phyloP scores from a whole-genome alignment of 2,113 vertebrate genomes.

The Solea senegalensis region DNA sequence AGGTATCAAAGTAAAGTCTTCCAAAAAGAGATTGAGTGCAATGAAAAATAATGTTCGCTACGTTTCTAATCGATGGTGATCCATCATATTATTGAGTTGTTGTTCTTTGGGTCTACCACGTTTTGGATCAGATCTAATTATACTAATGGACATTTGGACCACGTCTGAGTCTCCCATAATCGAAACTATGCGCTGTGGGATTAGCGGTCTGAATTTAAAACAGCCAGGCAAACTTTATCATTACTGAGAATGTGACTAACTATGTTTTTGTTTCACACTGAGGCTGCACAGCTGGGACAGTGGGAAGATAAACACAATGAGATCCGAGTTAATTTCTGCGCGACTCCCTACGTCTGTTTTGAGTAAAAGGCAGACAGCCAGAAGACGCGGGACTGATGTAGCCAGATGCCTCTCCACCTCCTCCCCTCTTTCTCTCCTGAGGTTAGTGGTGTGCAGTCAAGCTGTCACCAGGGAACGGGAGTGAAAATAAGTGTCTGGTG shows the following conservation, averaged over 20 bases:
- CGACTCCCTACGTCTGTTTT: conserved; percentile 22
- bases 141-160: not conserved
- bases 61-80: not conserved
- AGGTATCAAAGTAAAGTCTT: not conserved
- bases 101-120: not conserved
- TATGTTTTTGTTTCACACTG: conserved; percentile 9
- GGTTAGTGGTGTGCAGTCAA: conserved; percentile 35
- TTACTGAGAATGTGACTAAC: conserved; percentile 10
- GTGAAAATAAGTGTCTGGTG: conserved; percentile 45
- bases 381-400: not conserved
- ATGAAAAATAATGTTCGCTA: not conserved
- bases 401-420: conserved; percentile 21
- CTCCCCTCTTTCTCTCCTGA: conserved; percentile 13
- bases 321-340: conserved; percentile 45
- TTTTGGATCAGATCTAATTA: conserved; percentile 3
- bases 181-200: conserved; percentile 7
- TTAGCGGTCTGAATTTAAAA: conserved; percentile 8
- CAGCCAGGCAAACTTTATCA: conserved; percentile 3
- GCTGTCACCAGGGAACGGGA: conserved; percentile 39
- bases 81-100: not conserved
- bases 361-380: conserved; percentile 35
- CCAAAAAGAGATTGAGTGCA: not conserved
- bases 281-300: conserved; percentile 31
- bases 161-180: conserved; percentile 4
- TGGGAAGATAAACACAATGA: conserved; percentile 8